Evolutionary conservation across 1,140 invertebrate species (phyloP).

Genomic region (Aphaenogaster rudis): DNA sequence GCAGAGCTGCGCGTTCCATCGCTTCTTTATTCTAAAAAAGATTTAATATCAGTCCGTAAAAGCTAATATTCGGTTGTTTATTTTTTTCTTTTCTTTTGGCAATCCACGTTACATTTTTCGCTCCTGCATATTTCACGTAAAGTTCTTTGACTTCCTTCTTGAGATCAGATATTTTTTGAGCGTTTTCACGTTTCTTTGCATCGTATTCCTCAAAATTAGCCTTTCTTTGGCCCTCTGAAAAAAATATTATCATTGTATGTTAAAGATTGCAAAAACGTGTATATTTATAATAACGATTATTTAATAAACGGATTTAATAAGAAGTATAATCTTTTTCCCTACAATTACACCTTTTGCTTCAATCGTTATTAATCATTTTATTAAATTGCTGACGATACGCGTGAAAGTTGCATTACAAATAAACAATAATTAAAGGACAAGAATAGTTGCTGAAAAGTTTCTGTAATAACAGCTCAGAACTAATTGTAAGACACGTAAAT

Average conservation of each 20-base stretch:
- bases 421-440: not conserved
- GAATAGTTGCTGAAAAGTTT: slow-evolving; percentile 1
- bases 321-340: not conserved
- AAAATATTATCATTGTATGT: not conserved
- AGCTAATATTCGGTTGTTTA: not conserved
- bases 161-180: slow-evolving; percentile 90
- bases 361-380: not conserved
- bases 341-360: not conserved
- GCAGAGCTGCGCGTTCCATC: slow-evolving; percentile 77
- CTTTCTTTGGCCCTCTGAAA: slow-evolving; percentile 93
- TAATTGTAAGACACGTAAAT: slow-evolving; percentile 7
- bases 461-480: slow-evolving; percentile 39
- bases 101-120: slow-evolving; percentile 85
- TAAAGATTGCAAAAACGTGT: not conserved
- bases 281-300: not conserved
- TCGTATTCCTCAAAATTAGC: slow-evolving; percentile 93
- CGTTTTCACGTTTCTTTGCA: slow-evolving; percentile 90
- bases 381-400: not conserved
- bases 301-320: slow-evolving; percentile 4
- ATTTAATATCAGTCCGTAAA: slow-evolving; percentile 5
- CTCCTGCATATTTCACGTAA: slow-evolving; percentile 88
- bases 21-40: slow-evolving; percentile 83
- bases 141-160: slow-evolving; percentile 92
- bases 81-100: not conserved
- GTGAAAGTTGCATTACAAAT: not conserved